phyloP scores from a whole-genome alignment of 1,140 invertebrate genomes.

The Lordiphosa mommai region DNA sequence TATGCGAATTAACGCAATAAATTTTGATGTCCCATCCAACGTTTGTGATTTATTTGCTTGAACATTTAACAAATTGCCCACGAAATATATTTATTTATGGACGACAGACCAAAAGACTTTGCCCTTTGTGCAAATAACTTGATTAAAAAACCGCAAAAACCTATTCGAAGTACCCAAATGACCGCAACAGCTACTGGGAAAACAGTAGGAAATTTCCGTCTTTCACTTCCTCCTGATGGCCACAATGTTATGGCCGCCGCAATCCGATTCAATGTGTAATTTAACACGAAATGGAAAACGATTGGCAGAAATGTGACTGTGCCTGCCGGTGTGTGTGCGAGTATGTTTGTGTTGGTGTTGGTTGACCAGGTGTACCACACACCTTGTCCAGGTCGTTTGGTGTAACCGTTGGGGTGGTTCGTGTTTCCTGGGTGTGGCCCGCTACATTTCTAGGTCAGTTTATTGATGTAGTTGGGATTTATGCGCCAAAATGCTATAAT shows the following conservation, averaged over 20 bases:
- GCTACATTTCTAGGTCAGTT: constrained; percentile 43
- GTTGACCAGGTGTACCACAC: constrained; percentile 53
- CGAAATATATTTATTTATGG: constrained; percentile 34
- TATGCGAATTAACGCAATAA: constrained; percentile 75
- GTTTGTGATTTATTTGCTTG: constrained; percentile 73
- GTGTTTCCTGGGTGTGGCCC: constrained; percentile 5
- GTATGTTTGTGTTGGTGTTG: constrained; percentile 19
- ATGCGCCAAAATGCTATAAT: constrained; percentile 54
- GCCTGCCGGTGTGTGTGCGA: constrained; percentile 11
- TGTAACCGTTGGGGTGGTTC: constrained; percentile 20
- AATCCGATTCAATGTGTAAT: constrained; percentile 77
- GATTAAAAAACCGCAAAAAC: constrained; percentile 77
- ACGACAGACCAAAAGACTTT: constrained; percentile 44
- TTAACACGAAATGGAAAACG: constrained; percentile 75
- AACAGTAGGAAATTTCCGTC: constrained; percentile 1
- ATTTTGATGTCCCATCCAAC: constrained; percentile 54
- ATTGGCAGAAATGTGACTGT: constrained; percentile 40
- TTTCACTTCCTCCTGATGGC: constrained; percentile 22
- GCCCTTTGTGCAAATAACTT: constrained; percentile 57
- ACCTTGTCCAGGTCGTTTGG: constrained; percentile 36
- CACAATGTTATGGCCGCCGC: constrained; percentile 67
- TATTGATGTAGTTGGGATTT: constrained; percentile 57
- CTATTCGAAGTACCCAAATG: constrained; percentile 56
- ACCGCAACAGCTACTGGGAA: constrained; percentile 34
- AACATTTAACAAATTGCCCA: constrained; percentile 60